Conservation (phyloP, 2,113 vertebrate species). For the Apteryx owenii region DNA sequence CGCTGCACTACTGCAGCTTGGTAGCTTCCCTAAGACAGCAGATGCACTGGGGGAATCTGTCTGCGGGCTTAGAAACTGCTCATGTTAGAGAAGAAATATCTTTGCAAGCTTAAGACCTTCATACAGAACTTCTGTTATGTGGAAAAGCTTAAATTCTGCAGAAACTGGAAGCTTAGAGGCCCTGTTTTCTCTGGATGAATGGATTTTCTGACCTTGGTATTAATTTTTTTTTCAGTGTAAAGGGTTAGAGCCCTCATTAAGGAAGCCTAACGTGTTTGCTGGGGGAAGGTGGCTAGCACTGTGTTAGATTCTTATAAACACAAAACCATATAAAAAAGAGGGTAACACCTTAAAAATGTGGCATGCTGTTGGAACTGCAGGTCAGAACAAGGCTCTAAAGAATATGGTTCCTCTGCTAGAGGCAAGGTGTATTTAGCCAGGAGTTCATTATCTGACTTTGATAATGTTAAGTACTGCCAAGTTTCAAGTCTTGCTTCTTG, state of each 20-base stretch:
- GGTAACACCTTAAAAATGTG: rapidly evolving
- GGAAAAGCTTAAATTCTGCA: neutral
- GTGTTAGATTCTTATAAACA: neutral
- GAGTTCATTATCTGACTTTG: neutral
- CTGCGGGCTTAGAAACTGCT: neutral
- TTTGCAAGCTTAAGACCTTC: neutral
- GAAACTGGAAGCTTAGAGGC: neutral
- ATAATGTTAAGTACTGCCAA: neutral
- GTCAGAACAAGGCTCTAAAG: neutral
- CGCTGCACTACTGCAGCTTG: neutral
- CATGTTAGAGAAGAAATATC: neutral
- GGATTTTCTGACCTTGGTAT: neutral
- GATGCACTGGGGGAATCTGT: neutral
- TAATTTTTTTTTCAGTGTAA: neutral
- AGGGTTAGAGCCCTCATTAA: neutral
- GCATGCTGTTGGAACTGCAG: neutral
- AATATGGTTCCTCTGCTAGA: neutral
- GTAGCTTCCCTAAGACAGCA: neutral
- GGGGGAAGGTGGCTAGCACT: neutral
- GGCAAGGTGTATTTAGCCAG: neutral
- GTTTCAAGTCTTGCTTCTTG: neutral
- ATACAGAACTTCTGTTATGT: neutral
- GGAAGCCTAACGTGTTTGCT: neutral
- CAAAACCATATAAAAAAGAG: neutral
- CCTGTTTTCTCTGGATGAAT: neutral